Evolutionary conservation across 2,888 invertebrate species (phyloP).

Genomic region (Drosophila anomelani): DNA sequence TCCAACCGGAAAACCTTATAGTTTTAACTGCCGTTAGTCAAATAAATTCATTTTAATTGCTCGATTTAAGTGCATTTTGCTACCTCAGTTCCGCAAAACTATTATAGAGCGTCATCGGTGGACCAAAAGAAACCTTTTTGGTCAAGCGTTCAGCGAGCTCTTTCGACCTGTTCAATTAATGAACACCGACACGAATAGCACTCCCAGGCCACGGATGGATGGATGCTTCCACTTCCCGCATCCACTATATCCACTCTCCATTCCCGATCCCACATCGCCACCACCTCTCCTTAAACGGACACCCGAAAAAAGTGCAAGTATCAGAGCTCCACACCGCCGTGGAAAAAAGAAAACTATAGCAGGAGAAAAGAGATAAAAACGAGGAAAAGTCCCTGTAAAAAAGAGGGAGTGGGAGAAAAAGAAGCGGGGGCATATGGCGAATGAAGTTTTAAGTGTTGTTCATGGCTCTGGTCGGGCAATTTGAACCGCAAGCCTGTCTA

Average conservation of each 20-base stretch:
- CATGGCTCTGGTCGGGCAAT: slow-evolving; percentile 49
- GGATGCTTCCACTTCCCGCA: neutral
- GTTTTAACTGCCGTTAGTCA: neutral
- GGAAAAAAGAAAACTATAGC: slow-evolving; percentile 37
- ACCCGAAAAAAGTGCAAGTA: slow-evolving; percentile 67
- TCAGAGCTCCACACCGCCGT: slow-evolving; percentile 24
- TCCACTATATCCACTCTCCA: neutral
- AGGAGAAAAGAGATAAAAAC: slow-evolving; percentile 33
- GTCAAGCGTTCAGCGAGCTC: slow-evolving; percentile 26
- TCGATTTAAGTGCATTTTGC: neutral
- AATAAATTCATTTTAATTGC: neutral
- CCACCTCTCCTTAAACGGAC: neutral
- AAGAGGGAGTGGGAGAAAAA: slow-evolving; percentile 1
- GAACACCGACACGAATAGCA: slow-evolving; percentile 25
- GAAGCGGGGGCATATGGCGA: slow-evolving; percentile 35
- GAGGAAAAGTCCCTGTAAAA: slow-evolving; percentile 21
- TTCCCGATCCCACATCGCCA: neutral
- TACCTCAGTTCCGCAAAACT: neutral
- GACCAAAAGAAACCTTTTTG: slow-evolving; percentile 9
- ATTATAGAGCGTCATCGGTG: slow-evolving; percentile 4
- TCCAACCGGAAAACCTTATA: neutral
- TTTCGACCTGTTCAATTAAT: slow-evolving; percentile 37
- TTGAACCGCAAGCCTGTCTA: slow-evolving; percentile 55
- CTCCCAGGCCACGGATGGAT: slow-evolving; percentile 14
- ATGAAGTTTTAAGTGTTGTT: slow-evolving; percentile 66